Evolutionary conservation across 2,113 vertebrate species (phyloP), one percentile per base, ranked within the genome.

Genomic region (Channa argus): DNA sequence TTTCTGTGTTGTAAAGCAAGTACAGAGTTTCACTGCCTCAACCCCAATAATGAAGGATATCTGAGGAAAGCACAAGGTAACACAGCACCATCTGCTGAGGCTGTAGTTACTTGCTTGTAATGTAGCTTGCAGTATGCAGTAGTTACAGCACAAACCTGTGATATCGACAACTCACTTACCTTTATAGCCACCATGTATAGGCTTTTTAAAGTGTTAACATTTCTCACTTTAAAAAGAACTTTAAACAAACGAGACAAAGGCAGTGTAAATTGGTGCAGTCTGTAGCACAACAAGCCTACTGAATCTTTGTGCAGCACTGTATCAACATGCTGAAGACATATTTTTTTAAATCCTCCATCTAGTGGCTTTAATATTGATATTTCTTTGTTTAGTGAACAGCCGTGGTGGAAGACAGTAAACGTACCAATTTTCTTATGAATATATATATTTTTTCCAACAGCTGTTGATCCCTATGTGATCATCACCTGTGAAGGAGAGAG

Each of bases 401-500:
- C 1, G 24, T 24, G 24, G 24, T 24, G 24, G 24, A 24, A 24
- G 1, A 24, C 24, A 24, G 24, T 24, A 24, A 24, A 24, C 1
- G 24, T 24, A 24, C 24, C 24, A 24, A 24, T 24, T 24, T 24
- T 24, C 24, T 24, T 24, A 24, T 24, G 24, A 24, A 24, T 24
- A 24, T 24, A 24, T 24, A 24, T 1, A 1, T 6, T 46, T 54
- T 15, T 43, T 55, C 34, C 58, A 2, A 1, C 81, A 98, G 97
- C 95, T 56, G 94, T 96, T 3, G 94, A 98, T 81, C 96, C 97
- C 1, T 98, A 98, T 0, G 96, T 97, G 65, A 95, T 98, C 88
- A 97, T 98, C 69, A 95, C 95, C 70, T 98, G 96, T 0, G 97
- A 98, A 83, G 96, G 97, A 0, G 93, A 95, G 43, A 92, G 95